Conservation (phyloP, 1,140 invertebrate genomes). For the Luehdorfia chinensis region DNA sequence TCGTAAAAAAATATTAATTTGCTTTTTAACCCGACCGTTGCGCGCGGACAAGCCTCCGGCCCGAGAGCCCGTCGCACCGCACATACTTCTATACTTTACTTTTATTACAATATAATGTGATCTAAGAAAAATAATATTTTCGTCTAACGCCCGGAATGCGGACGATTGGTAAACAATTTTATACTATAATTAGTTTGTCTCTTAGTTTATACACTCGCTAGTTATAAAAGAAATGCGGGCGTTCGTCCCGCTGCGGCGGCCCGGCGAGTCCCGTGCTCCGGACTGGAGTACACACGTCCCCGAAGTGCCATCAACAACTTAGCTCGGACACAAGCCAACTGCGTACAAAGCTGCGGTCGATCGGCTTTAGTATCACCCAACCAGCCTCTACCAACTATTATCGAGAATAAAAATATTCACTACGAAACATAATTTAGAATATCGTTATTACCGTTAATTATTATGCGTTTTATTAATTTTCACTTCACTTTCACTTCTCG, state of each 20-base stretch:
- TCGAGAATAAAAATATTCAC: constrained; percentile 50
- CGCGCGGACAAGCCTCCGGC: too few relatives aligned
- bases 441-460: constrained; percentile 43
- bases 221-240: constrained; percentile 27
- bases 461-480: constrained; percentile 35
- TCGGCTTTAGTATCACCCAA: background rate
- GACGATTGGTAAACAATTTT: constrained; percentile 71
- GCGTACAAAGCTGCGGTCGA: too few relatives aligned
- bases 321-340: too few relatives aligned
- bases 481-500: constrained; percentile 40
- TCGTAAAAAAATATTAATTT: constrained; percentile 71
- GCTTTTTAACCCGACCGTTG: constrained; percentile 43
- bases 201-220: constrained; percentile 52
- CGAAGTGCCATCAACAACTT: too few relatives aligned
- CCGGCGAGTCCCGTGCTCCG: too few relatives aligned
- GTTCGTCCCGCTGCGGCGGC: background rate
- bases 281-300: too few relatives aligned
- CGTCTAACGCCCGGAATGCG: constrained; percentile 60
- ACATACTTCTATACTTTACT: constrained; percentile 59
- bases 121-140: constrained; percentile 77
- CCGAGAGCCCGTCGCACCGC: constrained; percentile 19
- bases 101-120: constrained; percentile 75
- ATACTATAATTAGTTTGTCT: constrained; percentile 69
- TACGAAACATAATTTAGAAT: constrained; percentile 64
- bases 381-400: constrained; percentile 23